Base-by-base conservation (phyloP, 2,888 invertebrate species). In the Carcina quercana region DNA sequence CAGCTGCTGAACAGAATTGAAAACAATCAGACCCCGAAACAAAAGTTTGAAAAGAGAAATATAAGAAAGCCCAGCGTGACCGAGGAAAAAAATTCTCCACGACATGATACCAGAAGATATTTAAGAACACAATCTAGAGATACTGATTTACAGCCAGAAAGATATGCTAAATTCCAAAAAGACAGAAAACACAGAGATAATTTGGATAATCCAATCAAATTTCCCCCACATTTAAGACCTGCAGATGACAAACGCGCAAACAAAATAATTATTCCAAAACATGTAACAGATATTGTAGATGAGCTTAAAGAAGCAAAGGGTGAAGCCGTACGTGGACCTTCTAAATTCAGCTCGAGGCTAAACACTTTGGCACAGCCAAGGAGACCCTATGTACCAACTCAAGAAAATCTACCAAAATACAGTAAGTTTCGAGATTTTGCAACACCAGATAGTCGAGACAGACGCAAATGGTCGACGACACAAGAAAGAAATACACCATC, bases 241-340 rank as follows among this genome's bases (percentile, higher is more conserved):
- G 17, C 24, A 8, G 60, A 65, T 1, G 63, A 67, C 8, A 67
- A 51, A 31, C 37, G 45, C 8, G 15, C 34, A 10, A 58, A 58
- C 13, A 63, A 44, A 37, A 15, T 34, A 5, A 27, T 45, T 1
- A 68, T 52, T n/a, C n/a, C n/a, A 36, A 70, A 62, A 34, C 73
- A 71, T 41, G 47, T 73, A 15, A 35, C 42, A 7, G 78, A 80
- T 35, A 56, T 76, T n/a, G 56, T 72, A 27, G 79, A 83, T 12
- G 78, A 79, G 49, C 73, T 52, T 3, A 80, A 72, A 48, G 80
- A 83, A 59, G 66, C 78, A 0, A 63, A 73, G 35, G 82, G 82
- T 0, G 79, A 83, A 50, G 82, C 80, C n/a, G 79, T 83, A 3
- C 60, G 72, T 5, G 82, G 82, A 0, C 80, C 80, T 20, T 56